Evolutionary conservation across 2,797 vertebrate genomes (phyloP), one percentile per base, ranked within the genome.

Genomic region (Taenioides sp.): DNA sequence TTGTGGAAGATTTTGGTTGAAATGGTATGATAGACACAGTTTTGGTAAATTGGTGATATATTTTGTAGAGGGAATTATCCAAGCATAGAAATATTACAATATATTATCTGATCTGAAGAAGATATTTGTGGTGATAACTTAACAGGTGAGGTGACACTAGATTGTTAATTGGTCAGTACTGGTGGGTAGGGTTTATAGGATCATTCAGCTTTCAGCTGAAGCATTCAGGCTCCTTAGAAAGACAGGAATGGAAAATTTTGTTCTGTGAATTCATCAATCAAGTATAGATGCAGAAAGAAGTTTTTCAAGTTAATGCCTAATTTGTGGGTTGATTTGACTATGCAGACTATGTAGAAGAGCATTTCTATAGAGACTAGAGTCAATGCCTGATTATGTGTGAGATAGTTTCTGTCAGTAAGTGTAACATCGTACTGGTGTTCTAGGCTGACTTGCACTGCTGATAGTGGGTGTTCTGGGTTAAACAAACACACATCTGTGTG

Each of bases 371-470:
- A 43, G 40, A 7, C 31, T 34, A 34, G 0, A 58, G 69, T 55
- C 77, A 67, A 71, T 68, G 67, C 0, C 63, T 79, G 76, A 75
- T 80, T 81, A 85, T 73, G 80, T 77, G 71, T 79, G 72, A 22
- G 70, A 77, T 78, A 67, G 71, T 76, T 76, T 74, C 77, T 86
- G 75, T 86, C 83, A 83, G 58, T 60, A 2, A 7, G 63, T 74
- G 58, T 74, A 68, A 34, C 76, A 61, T 85, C 73, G 75, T 76
- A 75, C 80, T 85, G 23, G 7, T 72, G 78, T 80, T 77, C 69
- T 82, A 78, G 70, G 79, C 74, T 74, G 70, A 77, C 71, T 75
- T 75, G 78, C 83, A 71, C 76, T 73, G 34, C 58, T 75, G 84
- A 79, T 73, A 74, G 81, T 75, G 77, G 65, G 70, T 77, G 73